Base-by-base conservation (phyloP, 2,113 vertebrate species). In the Antechinus stuartii region DNA sequence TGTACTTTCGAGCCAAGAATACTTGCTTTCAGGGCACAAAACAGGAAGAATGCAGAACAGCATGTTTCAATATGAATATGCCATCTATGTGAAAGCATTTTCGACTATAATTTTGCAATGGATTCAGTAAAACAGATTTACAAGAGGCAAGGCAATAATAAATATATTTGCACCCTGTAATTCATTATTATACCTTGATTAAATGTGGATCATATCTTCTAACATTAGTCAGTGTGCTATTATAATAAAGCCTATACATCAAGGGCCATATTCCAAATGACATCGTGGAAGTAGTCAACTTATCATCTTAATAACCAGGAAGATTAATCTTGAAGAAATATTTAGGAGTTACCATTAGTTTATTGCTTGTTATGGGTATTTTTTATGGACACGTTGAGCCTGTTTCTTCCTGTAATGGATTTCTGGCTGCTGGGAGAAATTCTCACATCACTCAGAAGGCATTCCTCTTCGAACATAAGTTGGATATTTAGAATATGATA, bases 51-150 rank as follows among this genome's bases (percentile, higher is more conserved):
- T 84, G 16, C 1, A 23, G 16, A 84, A 22, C 68, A 84, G 68
- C 1, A 22, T 84, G 19, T 42, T 84, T 42, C 68, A 84, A 84
- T 84, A 84, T 84, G 68, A 84, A 84, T 84, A 84, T 84, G 68
- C 68, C 68, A 84, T 84, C 68, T 84, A 84, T 84, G 35, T 42
- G 68, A 42, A 84, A 84, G 68, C 68, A 84, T 90, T 90, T 50
- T 30, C 19, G 22, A 90, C 90, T 25, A 49, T 90, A 90, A 90
- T 90, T 90, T 90, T 90, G 90, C 46, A 90, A 90, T 90, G 90
- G 90, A 50, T 50, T 90, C 90, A 90, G 25, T 52, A 90, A 90
- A 90, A 52, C 26, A 90, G 90, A 49, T 90, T 47, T 90, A 47
- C 47, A 90, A 52, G 49, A 52, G 27, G 49, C 14, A 14, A 90